Evolutionary conservation across 2,888 invertebrate species (phyloP).

Genomic region (Lissonota sp.): DNA sequence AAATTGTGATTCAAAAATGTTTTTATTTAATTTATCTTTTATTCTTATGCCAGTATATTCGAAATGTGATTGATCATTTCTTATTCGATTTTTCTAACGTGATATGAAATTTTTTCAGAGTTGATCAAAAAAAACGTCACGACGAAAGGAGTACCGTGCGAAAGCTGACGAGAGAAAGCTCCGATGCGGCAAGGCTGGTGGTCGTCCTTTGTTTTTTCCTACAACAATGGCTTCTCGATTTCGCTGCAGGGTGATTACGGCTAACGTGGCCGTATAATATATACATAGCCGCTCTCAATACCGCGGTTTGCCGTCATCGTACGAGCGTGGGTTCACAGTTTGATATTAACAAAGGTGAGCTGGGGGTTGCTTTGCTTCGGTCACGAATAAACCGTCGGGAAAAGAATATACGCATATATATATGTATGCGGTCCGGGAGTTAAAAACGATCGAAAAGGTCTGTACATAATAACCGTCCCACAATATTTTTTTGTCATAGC

Average conservation of each 20-base stretch:
- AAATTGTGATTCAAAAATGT: no score
- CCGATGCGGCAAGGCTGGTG: constrained; percentile 44
- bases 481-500: constrained; percentile 44
- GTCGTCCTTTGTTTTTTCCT: constrained; percentile 65
- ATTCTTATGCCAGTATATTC: no score
- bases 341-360: constrained; percentile 61
- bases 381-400: constrained; percentile 47
- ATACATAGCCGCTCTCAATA: constrained; percentile 30
- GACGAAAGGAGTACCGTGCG: neutral
- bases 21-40: no score
- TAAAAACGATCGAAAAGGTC: constrained; percentile 40
- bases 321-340: constrained; percentile 51
- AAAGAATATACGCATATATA: constrained; percentile 64
- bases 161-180: constrained; percentile 44
- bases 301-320: constrained; percentile 59
- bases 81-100: no score
- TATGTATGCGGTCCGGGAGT: constrained; percentile 38
- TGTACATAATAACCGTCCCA: constrained; percentile 16
- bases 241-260: constrained; percentile 67
- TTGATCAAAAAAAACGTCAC: constrained; percentile 1
- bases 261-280: constrained; percentile 59
- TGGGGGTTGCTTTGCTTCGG: constrained; percentile 20
- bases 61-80: no score
- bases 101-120: neutral
- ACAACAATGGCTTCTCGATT: constrained; percentile 71